A percentile compares a stretch with the other conserved stretches of the same genome.
phyloP scores from a whole-genome alignment of 2,797 vertebrate species.

The Danio jaintianensis region DNA sequence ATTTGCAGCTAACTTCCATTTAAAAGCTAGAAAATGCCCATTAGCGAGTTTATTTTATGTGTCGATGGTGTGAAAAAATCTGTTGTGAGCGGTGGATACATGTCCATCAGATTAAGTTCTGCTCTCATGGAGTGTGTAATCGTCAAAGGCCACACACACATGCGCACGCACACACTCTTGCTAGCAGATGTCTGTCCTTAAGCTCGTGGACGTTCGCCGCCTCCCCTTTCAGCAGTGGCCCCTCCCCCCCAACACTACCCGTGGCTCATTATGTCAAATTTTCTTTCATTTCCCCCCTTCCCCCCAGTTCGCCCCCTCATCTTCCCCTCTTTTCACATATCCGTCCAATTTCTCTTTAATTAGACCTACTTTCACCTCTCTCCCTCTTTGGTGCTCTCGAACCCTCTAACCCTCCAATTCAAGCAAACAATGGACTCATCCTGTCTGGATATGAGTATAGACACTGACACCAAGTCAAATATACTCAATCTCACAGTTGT shows the following conservation, averaged over 20 bases:
- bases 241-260: slow-evolving; percentile 62
- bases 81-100: slow-evolving; percentile 6
- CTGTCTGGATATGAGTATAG: slow-evolving; percentile 47
- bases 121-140: slow-evolving; percentile 63
- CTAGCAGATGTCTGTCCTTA: slow-evolving; percentile 84
- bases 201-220: slow-evolving; percentile 77
- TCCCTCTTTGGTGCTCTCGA: slow-evolving; percentile 67
- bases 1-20: neutral
- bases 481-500: slow-evolving; percentile 28
- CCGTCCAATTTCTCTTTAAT: slow-evolving; percentile 73
- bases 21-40: neutral
- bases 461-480: slow-evolving; percentile 47
- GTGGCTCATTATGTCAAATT: slow-evolving; percentile 82
- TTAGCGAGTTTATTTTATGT: slow-evolving; percentile 14
- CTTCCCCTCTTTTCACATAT: slow-evolving; percentile 68
- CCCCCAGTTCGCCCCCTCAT: slow-evolving; percentile 42
- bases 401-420: slow-evolving; percentile 51
- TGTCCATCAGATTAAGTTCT: slow-evolving; percentile 61
- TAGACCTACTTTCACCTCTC: slow-evolving; percentile 63
- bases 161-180: slow-evolving; percentile 61
- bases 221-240: slow-evolving; percentile 32
- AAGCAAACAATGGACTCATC: slow-evolving; percentile 53
- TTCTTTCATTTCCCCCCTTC: slow-evolving; percentile 74
- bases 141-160: slow-evolving; percentile 57
- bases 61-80: slow-evolving; percentile 26